These are phyloP conservation scores for Zosterops japonicus DNA, from an alignment of 2,113 vertebrate species.

Conservation along the genomic window DNA sequence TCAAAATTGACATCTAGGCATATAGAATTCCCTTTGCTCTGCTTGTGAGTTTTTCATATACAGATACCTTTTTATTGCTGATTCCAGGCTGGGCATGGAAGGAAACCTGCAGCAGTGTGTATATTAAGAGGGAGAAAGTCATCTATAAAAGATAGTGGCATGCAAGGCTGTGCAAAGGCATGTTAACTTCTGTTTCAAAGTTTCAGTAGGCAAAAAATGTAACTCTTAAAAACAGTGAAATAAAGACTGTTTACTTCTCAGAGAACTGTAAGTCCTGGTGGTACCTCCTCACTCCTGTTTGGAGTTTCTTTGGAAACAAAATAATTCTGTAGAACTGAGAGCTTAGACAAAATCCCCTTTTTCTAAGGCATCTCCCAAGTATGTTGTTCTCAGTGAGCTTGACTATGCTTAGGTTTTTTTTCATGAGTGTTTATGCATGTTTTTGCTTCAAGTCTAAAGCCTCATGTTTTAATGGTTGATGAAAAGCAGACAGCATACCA, in stretches of 20 bases:
- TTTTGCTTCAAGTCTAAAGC: constrained; percentile 11
- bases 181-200: neutral
- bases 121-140: neutral
- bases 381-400: neutral
- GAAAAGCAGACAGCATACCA: neutral
- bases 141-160: neutral
- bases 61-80: neutral
- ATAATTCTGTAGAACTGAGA: neutral
- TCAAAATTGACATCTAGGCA: neutral
- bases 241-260: neutral
- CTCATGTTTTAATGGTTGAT: neutral
- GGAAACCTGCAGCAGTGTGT: neutral
- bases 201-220: neutral
- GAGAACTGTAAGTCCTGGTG: neutral
- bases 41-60: neutral
- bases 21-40: neutral
- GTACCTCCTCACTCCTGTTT: neutral
- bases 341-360: neutral
- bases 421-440: neutral
- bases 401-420: neutral
- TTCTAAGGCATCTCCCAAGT: neutral
- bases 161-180: neutral
- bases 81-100: neutral
- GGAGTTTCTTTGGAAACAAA: neutral
- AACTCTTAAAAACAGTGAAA: neutral